These are phyloP conservation scores for Furcula furcula DNA, from an alignment of 2,888 invertebrate genomes.

Conservation along the genomic window DNA sequence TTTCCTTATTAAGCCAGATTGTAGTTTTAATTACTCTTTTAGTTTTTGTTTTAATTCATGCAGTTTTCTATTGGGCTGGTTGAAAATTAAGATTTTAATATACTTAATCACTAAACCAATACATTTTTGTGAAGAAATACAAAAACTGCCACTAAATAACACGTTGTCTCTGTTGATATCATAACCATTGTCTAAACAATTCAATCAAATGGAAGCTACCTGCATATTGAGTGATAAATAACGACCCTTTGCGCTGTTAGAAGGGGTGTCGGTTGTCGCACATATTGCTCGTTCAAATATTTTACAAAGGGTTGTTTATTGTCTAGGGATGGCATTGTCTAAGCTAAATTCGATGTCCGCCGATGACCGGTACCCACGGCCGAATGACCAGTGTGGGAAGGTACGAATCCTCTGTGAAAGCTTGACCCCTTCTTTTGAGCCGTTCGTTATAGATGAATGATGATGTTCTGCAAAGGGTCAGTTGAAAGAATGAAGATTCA, in stretches of 20 bases:
- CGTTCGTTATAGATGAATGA: slow-evolving; percentile 49
- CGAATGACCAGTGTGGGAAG: slow-evolving; percentile 78
- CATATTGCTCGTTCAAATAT: slow-evolving; percentile 51
- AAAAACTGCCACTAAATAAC: too few species aligned
- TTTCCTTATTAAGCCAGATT: too few species aligned
- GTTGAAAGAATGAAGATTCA: slow-evolving; percentile 46
- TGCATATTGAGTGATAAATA: slow-evolving; percentile 37
- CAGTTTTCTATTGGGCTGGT: too few species aligned
- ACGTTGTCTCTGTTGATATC: not conserved
- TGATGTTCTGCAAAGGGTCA: slow-evolving; percentile 55
- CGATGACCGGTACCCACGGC: slow-evolving; percentile 69
- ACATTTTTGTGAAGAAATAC: not conserved
- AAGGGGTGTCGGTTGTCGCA: slow-evolving; percentile 61
- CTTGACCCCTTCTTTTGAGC: slow-evolving; percentile 67
- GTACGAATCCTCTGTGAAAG: slow-evolving; percentile 52
- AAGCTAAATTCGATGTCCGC: slow-evolving; percentile 72
- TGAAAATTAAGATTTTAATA: too few species aligned
- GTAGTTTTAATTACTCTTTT: too few species aligned
- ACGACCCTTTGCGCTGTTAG: slow-evolving; percentile 52
- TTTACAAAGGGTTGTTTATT: slow-evolving; percentile 61
- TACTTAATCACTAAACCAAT: too few species aligned
- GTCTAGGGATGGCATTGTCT: slow-evolving; percentile 51
- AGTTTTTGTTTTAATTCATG: too few species aligned
- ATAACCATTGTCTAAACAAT: not conserved
- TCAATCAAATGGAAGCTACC: slow-evolving; percentile 6